These are phyloP conservation scores for Catostylus mosaicus DNA, from an alignment of 30 jellyfish, hydroid and myxozoan genomes.

Conservation along the genomic window DNA sequence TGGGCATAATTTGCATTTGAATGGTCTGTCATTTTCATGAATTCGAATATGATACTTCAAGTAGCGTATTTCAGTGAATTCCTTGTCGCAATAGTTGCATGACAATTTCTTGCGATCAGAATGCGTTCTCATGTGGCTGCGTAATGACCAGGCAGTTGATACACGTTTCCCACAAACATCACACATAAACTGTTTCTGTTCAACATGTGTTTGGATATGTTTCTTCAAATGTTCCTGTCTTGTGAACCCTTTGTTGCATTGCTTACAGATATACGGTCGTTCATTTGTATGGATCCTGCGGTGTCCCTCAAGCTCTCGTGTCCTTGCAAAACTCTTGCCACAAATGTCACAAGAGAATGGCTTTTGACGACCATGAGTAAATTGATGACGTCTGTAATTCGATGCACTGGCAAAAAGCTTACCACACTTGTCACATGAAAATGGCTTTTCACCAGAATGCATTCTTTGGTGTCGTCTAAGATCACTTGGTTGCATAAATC, in stretches of 20 bases:
- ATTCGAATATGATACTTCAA: constrained; percentile 56
- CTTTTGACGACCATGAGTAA: constrained; percentile 45
- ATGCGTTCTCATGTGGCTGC: constrained; percentile 65
- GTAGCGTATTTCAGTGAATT: constrained; percentile 57
- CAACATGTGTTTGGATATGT: constrained; percentile 58
- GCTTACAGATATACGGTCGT: constrained; percentile 56
- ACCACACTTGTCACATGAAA: constrained; percentile 48
- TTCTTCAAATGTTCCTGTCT: constrained; percentile 55
- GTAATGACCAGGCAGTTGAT: constrained; percentile 66
- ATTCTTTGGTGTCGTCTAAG: constrained; percentile 47
- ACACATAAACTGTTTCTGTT: constrained; percentile 51
- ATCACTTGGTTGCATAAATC: constrained; percentile 67
- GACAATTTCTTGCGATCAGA: constrained; percentile 32
- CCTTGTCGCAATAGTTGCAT: constrained; percentile 41
- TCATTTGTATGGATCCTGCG: constrained; percentile 62
- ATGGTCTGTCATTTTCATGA: constrained; percentile 71
- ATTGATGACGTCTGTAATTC: constrained; percentile 55
- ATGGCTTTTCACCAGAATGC: constrained; percentile 69
- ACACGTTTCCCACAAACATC: constrained; percentile 74
- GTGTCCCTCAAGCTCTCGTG: constrained; percentile 63
- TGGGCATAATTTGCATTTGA: constrained; percentile 52
- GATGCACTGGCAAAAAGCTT: constrained; percentile 56
- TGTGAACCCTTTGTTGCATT: constrained; percentile 58
- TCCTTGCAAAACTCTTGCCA: constrained; percentile 33
- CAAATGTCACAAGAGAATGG: constrained; percentile 55